These are phyloP conservation scores for Chaetodon trifascialis DNA, from an alignment of 2,113 vertebrate genomes.

Conservation along the genomic window DNA sequence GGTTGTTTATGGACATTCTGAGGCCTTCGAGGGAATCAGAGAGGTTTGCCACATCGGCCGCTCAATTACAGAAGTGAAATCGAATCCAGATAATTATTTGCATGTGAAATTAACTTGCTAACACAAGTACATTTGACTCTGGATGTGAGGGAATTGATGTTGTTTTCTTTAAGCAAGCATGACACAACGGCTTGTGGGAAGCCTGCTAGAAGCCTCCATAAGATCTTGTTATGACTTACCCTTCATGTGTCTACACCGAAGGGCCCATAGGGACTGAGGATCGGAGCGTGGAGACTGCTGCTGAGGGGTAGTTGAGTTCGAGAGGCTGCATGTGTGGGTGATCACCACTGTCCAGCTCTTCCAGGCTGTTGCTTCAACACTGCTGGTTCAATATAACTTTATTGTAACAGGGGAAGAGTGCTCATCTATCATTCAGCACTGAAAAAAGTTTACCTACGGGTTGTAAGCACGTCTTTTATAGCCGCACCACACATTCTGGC, in stretches of 20 bases:
- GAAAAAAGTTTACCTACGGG: slow-evolving; percentile 62
- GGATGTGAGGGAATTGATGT: background rate
- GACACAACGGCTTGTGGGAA: slow-evolving; percentile 1
- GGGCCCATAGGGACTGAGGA: slow-evolving; percentile 11
- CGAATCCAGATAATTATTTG: slow-evolving; percentile 60
- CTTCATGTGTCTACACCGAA: slow-evolving; percentile 17
- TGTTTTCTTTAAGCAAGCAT: slow-evolving; percentile 24
- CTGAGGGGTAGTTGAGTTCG: slow-evolving; percentile 37
- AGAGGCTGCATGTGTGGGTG: slow-evolving; percentile 23
- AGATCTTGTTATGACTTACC: slow-evolving; percentile 26
- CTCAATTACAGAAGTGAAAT: slow-evolving; percentile 51
- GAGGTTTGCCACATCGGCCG: slow-evolving; percentile 47
- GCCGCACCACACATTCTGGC: slow-evolving; percentile 31
- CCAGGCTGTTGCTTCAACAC: slow-evolving; percentile 38
- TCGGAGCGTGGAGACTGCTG: slow-evolving; percentile 10
- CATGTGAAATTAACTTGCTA: slow-evolving; percentile 52
- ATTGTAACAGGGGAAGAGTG: slow-evolving; percentile 34
- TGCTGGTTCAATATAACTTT: slow-evolving; percentile 58
- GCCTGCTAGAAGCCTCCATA: background rate
- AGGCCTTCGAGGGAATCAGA: slow-evolving; percentile 45
- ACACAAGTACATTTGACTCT: slow-evolving; percentile 4
- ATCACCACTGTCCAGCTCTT: slow-evolving; percentile 35
- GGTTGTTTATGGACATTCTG: slow-evolving; percentile 65
- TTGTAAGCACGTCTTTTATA: slow-evolving; percentile 65
- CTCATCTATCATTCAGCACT: slow-evolving; percentile 46